These are phyloP conservation scores for Enteromius viviparus DNA, from an alignment of 2,797 vertebrate species.

Conservation along the genomic window DNA sequence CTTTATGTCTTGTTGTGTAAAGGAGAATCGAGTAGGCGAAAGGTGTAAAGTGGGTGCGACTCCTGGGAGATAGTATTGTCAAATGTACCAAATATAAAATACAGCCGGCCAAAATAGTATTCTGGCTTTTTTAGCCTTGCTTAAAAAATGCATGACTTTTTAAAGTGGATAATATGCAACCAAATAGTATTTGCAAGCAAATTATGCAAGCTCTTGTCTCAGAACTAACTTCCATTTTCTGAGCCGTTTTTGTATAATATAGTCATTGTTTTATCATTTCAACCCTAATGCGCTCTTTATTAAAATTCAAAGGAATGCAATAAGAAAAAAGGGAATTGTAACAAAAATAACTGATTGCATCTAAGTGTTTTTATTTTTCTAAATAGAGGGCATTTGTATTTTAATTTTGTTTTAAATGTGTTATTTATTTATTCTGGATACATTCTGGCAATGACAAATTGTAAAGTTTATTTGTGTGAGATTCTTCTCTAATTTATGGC, in stretches of 20 bases:
- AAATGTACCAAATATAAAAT: constrained; percentile 20
- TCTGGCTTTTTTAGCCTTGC: neutral
- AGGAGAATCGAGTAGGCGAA: neutral
- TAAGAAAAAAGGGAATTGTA: neutral
- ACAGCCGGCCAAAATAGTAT: neutral
- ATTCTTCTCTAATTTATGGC: neutral
- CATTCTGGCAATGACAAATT: neutral
- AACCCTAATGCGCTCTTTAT: neutral
- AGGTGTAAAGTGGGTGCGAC: neutral
- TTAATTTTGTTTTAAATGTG: neutral
- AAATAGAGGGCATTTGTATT: neutral
- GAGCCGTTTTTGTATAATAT: neutral
- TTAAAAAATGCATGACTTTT: neutral
- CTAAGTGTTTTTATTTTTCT: neutral
- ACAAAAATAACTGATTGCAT: neutral
- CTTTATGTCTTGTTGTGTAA: constrained; percentile 14
- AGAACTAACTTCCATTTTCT: neutral
- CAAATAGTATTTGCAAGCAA: neutral
- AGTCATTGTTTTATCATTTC: neutral
- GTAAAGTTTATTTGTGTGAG: neutral
- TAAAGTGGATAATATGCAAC: neutral
- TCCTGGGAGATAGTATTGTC: constrained; percentile 22
- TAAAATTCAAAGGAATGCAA: neutral
- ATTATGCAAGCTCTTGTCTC: neutral
- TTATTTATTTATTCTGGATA: neutral